Evolutionary conservation across 2,113 vertebrate species (phyloP), one percentile per base, ranked within the genome.

Genomic region (Calyptommatus sinebrachiatus): DNA sequence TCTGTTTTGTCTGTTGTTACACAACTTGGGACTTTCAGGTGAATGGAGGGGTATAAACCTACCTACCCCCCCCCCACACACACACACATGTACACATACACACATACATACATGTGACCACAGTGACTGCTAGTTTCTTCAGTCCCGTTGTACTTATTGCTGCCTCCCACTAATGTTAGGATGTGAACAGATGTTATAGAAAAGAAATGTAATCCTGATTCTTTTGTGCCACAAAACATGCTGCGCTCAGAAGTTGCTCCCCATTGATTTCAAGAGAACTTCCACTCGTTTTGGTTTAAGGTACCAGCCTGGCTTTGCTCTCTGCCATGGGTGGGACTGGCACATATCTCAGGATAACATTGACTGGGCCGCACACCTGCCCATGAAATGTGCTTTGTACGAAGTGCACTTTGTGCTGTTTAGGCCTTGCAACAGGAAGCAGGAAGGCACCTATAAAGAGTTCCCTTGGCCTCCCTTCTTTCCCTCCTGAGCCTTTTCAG

Each of bases 401-500:
- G 5, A 29, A 20, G 26, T 45, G 35, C 20, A 2, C 1, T 5
- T 63, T 73, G 14, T 45, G 31, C 16, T 8, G 21, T 12, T 50
- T 57, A 31, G 45, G 46, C 9, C 41, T 28, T 66, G 1, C 7
- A 5, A 4, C 3, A 2, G 5, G 6, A 10, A 72, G 21, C 0
- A 0, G 35, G 35, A 61, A 28, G 31, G 18, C 21, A 29, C 66
- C 63, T 46, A 8, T 65, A 8, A 48, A 22, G 65, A 67, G 6
- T 12, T 24, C 6, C 4, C 2, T 7, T 73, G 45, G 81, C 61
- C 28, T 4, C 50, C 28, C 65, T 80, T 29, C 35, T 71, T 85
- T 77, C 57, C 78, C 83, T 41, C 80, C 86, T 21, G 57, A 88
- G 71, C 91, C 91, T 92, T 93, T 93, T 94, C 88, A 96, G 92